Percentiles rank a stretch among this genome's conserved stretches.
Conservation (phyloP, 1,140 invertebrate species). For the Helicoverpa armigera region DNA sequence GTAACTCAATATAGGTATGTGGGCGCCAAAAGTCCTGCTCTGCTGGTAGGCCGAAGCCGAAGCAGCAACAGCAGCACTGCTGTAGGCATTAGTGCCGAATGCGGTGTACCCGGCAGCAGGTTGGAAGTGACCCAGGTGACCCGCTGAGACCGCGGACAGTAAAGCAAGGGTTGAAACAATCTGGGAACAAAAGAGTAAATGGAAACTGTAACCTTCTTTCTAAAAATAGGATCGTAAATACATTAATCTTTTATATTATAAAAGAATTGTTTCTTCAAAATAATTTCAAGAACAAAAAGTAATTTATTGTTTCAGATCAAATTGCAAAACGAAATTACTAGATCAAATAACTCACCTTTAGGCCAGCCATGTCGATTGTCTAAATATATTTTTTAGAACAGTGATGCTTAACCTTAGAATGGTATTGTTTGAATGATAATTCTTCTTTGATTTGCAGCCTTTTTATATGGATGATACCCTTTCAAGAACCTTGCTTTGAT, state of each 20-base stretch:
- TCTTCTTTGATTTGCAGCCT: slow-evolving; percentile 45
- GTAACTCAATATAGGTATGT: slow-evolving; percentile 63
- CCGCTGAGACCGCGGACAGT: slow-evolving; percentile 51
- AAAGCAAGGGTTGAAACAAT: slow-evolving; percentile 43
- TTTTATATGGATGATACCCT: slow-evolving; percentile 57
- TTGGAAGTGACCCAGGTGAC: slow-evolving; percentile 41
- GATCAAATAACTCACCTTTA: slow-evolving; percentile 46
- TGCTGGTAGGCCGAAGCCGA: slow-evolving; percentile 59
- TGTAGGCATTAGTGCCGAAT: slow-evolving; percentile 38
- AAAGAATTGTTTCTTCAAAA: background rate
- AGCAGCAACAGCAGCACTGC: slow-evolving; percentile 19
- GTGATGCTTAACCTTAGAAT: slow-evolving; percentile 23
- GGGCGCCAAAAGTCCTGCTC: slow-evolving; percentile 55
- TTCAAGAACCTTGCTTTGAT: slow-evolving; percentile 53
- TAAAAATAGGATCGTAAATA: no score
- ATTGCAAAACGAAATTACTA: slow-evolving; percentile 13
- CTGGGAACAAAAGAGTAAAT: slow-evolving; percentile 9
- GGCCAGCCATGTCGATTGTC: slow-evolving; percentile 43
- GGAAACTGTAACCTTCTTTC: background rate
- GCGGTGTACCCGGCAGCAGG: background rate
- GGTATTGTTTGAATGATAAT: slow-evolving; percentile 53
- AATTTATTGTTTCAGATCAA: background rate
- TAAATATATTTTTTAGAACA: background rate
- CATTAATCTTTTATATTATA: no score
- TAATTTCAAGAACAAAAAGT: background rate